Evolutionary conservation across 2,797 vertebrate genomes (phyloP), one percentile per base, ranked within the genome.

Genomic region (Triplophysa bombifrons): DNA sequence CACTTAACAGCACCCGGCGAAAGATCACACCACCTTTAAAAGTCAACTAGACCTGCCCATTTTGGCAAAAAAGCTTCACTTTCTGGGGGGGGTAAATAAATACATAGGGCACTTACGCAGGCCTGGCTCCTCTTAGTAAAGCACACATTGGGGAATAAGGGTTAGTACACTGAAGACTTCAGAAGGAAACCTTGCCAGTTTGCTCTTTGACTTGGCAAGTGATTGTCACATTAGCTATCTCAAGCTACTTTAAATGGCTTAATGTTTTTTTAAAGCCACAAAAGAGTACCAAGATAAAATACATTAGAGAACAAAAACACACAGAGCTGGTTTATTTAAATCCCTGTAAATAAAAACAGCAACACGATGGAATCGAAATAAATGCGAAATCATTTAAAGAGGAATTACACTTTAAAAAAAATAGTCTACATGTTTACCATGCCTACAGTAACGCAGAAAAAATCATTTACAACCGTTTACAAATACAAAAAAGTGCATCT

Each of bases 21-120:
- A 88, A 88, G 86, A 67, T 89, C 46, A 20, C 86, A 88, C 84
- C 82, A 66, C 60, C 82, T 88, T 87, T 88, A 77, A 90, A 85
- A 87, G 73, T 25, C 74, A 81, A 80, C 78, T 60, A 82, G 74
- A 72, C 73, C 75, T 78, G 38, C 72, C 61, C 60, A 3, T 82
- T 80, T 83, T 83, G 63, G 68, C 82, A 75, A 87, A 88, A 38
- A 84, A 82, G 60, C 82, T 80, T 74, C 73, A 80, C 67, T 79
- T 22, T 90, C 86, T 91, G 85, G 64, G 83, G 85, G 0, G 78
- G 83, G 83, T 87, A 92, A 93, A 92, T 87, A 92, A 93, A 92
- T 89, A 91, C 82, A 87, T 2, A 56, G 82, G 83, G 70, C 77
- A 82, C 50, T 69, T 46, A 74, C 60, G 75, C 78, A 80, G 65